Base-by-base conservation (phyloP, 2,113 vertebrate species). In the Callithrix jacchus region DNA sequence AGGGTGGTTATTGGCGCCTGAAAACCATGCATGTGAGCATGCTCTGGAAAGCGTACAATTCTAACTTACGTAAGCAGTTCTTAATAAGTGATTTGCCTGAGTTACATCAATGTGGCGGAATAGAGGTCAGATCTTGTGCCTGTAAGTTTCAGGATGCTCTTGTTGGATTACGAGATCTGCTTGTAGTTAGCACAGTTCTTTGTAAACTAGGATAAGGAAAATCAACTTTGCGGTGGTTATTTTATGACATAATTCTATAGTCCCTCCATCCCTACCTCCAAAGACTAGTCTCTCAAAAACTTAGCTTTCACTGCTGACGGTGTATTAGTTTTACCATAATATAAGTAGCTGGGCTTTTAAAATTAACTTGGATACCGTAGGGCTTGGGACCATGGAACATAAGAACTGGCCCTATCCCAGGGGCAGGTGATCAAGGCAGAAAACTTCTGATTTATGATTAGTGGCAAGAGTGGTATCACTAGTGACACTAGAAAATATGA, bases 181-280 rank as follows among this genome's bases (percentile, higher is more conserved):
- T 92, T 52, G 66, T 91, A 92, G 9, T 94, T 90, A 94, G 42
- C 64, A 81, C 35, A 64, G 42, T 71, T 96, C 49, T 89, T 83
- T 96, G 74, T 87, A 87, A 94, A 70, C 9, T 52, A 92, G 79
- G 27, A 89, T 93, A 89, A 76, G 86, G 73, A 80, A 95, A 93
- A 87, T 87, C 84, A 94, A 89, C 37, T 80, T 80, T 6, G 37
- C 47, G 37, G 20, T 93, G 56, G 54, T 68, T 96, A 54, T 91
- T 94, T 97, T 92, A 81, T 93, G 73, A 89, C 73, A 85, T 80
- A 77, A 91, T 96, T 96, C 90, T 96, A 21, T 95, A 89, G 58
- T 40, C 54, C 45, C 58, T 17, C 77, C 61, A 20, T 10, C 68
- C 42, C 30, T 3, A 5, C 2, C 25, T 27, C 25, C 54, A 32